Evolutionary conservation across 2,797 vertebrate species (phyloP).

Genomic region (Poecilia wingei): DNA sequence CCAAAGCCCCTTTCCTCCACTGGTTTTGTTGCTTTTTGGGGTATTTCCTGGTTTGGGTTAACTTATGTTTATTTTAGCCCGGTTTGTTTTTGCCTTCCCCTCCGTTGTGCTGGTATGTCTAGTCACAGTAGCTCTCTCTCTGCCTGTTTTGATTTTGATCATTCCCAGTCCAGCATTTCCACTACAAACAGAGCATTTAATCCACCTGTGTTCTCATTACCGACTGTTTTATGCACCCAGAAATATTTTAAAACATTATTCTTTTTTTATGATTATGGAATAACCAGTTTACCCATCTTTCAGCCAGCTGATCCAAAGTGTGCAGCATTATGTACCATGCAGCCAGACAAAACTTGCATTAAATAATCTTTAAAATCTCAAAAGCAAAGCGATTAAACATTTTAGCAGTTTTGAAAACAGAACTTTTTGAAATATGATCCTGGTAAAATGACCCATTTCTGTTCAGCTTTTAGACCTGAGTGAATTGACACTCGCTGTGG

Average conservation of each 20-base stretch:
- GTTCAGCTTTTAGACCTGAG: slow-evolving; percentile 2
- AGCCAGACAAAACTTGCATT: background rate
- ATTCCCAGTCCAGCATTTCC: slow-evolving; percentile 42
- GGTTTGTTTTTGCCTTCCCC: slow-evolving; percentile 47
- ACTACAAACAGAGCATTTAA: background rate
- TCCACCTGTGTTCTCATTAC: background rate
- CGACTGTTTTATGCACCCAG: background rate
- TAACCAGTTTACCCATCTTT: background rate
- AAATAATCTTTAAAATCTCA: background rate
- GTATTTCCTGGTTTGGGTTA: slow-evolving; percentile 53
- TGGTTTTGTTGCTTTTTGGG: slow-evolving; percentile 33
- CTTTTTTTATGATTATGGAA: background rate
- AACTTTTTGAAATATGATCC: background rate
- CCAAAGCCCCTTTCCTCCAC: background rate
- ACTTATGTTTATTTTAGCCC: slow-evolving; percentile 44
- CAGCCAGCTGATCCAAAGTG: background rate
- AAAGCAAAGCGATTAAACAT: background rate
- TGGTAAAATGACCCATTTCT: background rate
- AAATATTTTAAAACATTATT: background rate
- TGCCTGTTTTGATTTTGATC: slow-evolving; percentile 56
- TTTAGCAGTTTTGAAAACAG: background rate
- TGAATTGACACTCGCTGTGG: slow-evolving; percentile 2
- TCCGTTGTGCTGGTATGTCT: slow-evolving; percentile 44
- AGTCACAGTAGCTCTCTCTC: slow-evolving; percentile 40
- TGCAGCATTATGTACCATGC: background rate